These are phyloP conservation scores for Drosophila arawakana DNA, from an alignment of 1,140 invertebrate species.

Conservation along the genomic window DNA sequence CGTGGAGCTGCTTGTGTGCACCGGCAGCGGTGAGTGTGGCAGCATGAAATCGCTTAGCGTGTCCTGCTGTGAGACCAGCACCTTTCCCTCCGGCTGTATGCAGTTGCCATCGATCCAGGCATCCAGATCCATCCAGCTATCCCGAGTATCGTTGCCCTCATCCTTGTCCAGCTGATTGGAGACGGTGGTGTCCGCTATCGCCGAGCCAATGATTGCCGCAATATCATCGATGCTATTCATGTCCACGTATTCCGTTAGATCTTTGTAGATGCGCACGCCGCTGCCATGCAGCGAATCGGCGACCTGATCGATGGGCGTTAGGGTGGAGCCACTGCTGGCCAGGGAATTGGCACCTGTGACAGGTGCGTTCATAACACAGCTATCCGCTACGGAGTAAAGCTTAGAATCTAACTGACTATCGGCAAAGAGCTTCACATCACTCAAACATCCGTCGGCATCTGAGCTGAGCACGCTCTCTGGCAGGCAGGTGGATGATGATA, in stretches of 20 bases:
- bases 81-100: slow-evolving; percentile 86
- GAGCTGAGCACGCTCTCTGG: slow-evolving; percentile 85
- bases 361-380: slow-evolving; percentile 84
- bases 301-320: slow-evolving; percentile 78
- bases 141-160: slow-evolving; percentile 88
- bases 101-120: slow-evolving; percentile 93
- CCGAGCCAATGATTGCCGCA: slow-evolving; percentile 93
- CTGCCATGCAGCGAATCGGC: slow-evolving; percentile 85
- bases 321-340: slow-evolving; percentile 50
- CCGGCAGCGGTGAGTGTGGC: slow-evolving; percentile 86
- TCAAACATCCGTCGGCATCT: slow-evolving; percentile 81
- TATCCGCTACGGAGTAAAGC: slow-evolving; percentile 86
- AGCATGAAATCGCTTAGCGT: slow-evolving; percentile 88
- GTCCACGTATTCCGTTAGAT: slow-evolving; percentile 86
- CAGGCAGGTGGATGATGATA: slow-evolving; percentile 88
- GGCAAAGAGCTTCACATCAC: slow-evolving; percentile 84
- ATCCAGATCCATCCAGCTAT: slow-evolving; percentile 93
- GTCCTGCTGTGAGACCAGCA: slow-evolving; percentile 87
- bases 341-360: slow-evolving; percentile 11
- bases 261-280: slow-evolving; percentile 83
- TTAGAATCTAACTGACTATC: slow-evolving; percentile 86
- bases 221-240: slow-evolving; percentile 92
- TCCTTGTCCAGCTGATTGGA: slow-evolving; percentile 88
- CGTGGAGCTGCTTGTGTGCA: slow-evolving; percentile 87
- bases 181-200: slow-evolving; percentile 94